phyloP scores from a whole-genome alignment of 2,888 invertebrate genomes.

The Drosophila anomalipes region DNA sequence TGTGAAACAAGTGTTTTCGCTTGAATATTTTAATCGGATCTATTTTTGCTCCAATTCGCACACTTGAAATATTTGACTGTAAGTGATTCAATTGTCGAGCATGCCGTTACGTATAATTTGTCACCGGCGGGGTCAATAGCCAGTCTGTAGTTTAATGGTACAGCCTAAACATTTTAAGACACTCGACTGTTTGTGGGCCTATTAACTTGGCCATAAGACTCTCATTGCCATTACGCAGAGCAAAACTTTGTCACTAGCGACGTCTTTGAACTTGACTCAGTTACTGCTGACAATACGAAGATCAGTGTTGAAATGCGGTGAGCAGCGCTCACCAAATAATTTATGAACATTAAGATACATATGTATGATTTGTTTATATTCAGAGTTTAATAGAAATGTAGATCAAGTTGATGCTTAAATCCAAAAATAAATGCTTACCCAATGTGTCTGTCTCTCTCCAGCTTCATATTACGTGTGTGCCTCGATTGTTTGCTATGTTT shows the following conservation, averaged over 20 bases:
- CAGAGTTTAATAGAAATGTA: conserved; percentile 11
- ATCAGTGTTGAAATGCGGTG: conserved; percentile 9
- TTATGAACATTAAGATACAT: not conserved
- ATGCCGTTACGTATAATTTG: conserved; percentile 16
- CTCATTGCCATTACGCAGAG: conserved; percentile 41
- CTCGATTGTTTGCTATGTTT: conserved; percentile 68
- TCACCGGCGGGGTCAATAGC: conserved; percentile 61
- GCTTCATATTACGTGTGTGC: conserved; percentile 19
- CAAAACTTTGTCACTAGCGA: conserved; percentile 71
- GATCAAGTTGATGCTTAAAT: conserved; percentile 25
- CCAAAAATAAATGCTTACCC: conserved; percentile 53
- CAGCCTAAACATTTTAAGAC: conserved; percentile 68
- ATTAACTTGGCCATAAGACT: conserved; percentile 63
- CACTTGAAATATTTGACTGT: conserved; percentile 10
- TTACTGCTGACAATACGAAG: conserved; percentile 2
- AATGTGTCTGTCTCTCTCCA: conserved; percentile 28
- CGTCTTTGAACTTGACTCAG: conserved; percentile 76
- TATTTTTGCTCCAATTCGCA: not conserved
- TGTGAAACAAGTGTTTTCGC: not conserved
- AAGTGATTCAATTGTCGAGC: conserved; percentile 1
- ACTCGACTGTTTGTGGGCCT: conserved; percentile 45
- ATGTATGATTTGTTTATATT: conserved; percentile 4
- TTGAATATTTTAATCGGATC: not conserved
- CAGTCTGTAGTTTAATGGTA: conserved; percentile 63
- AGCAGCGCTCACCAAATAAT: not conserved